These are phyloP conservation scores for Apeltes quadracus DNA, from an alignment of 2,113 vertebrate genomes.

Conservation along the genomic window DNA sequence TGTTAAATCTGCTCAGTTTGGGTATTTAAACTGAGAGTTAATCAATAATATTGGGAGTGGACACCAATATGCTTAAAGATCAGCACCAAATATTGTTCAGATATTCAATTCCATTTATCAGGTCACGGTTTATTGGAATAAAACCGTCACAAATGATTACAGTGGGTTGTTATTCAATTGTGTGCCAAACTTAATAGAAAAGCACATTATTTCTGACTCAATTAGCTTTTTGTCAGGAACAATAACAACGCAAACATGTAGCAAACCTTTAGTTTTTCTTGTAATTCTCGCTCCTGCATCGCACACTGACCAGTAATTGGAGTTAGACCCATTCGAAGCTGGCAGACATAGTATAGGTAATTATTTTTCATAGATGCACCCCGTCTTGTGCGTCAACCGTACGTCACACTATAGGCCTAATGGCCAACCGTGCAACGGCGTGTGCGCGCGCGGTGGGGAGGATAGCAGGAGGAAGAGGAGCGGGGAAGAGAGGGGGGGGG, in stretches of 20 bases:
- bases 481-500: too few relatives aligned
- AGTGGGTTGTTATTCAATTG: not conserved
- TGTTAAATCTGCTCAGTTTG: conserved; percentile 4
- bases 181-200: not conserved
- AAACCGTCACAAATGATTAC: not conserved
- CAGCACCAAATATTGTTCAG: conserved; percentile 1
- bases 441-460: conserved; percentile 23
- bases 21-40: not conserved
- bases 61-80: not conserved
- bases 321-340: conserved; percentile 62
- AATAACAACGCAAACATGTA: not conserved
- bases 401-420: conserved; percentile 80
- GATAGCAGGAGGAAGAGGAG: too few relatives aligned
- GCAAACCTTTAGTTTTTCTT: not conserved
- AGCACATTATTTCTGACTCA: not conserved
- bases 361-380: conserved; percentile 79
- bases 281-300: conserved; percentile 1
- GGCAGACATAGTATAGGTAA: conserved; percentile 75
- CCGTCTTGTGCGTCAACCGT: conserved; percentile 82
- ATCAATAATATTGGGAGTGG: not conserved
- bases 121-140: not conserved
- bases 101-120: not conserved
- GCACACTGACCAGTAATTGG: conserved; percentile 38
- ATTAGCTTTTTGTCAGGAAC: not conserved
- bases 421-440: conserved; percentile 70